Evolutionary conservation across 2,888 invertebrate genomes (phyloP).

Genomic region (Lagria hirta): DNA sequence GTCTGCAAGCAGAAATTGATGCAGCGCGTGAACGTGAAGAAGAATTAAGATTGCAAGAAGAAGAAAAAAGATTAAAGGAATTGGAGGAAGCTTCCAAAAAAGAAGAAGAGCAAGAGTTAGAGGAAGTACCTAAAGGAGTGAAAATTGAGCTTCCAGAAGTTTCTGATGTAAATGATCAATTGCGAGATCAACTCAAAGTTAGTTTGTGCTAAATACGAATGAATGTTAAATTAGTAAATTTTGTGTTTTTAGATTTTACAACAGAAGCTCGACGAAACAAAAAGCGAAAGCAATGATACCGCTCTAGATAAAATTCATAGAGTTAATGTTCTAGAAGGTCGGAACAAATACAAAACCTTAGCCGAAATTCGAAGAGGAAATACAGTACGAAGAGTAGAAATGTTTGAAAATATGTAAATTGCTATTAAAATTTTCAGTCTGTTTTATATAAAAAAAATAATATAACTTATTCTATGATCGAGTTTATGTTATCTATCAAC

Average conservation of each 20-base stretch:
- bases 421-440: too few species aligned
- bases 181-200: conserved; percentile 48
- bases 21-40: conserved; percentile 42
- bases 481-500: too few species aligned
- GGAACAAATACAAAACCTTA: conserved; percentile 51
- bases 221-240: neutral
- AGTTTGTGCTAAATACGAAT: conserved; percentile 5
- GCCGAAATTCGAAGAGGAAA: conserved; percentile 51
- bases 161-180: conserved; percentile 45
- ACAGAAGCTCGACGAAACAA: conserved; percentile 43
- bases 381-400: conserved; percentile 49
- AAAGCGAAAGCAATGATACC: conserved; percentile 45
- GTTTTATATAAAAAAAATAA: too few species aligned
- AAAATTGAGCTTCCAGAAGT: conserved; percentile 45
- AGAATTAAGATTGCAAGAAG: conserved; percentile 37
- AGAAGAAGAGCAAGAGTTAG: conserved; percentile 34
- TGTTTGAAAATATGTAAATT: conserved; percentile 50
- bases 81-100: conserved; percentile 27
- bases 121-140: conserved; percentile 42
- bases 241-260: conserved; percentile 40
- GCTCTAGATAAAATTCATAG: conserved; percentile 49
- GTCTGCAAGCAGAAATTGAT: conserved; percentile 48
- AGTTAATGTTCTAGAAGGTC: conserved; percentile 46
- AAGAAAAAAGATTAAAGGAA: conserved; percentile 33
- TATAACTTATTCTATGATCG: too few species aligned